Conservation (phyloP, 92 coral and sea anemone genomes). For the Siderastrea siderea region DNA sequence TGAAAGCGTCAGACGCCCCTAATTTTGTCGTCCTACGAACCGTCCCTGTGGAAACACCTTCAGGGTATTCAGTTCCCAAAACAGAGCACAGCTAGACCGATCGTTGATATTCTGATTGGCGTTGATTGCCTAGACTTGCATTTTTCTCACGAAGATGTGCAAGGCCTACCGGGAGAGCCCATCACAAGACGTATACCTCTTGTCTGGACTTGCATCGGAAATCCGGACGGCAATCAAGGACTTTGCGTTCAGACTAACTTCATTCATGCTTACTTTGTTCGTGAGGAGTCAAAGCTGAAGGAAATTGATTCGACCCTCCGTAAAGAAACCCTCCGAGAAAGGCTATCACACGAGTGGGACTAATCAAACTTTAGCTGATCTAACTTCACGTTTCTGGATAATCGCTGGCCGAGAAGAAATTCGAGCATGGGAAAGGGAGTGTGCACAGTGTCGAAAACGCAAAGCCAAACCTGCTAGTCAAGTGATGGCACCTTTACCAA, state of each 20-base stretch:
- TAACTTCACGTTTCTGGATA: too few relatives aligned
- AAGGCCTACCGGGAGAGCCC: constrained; percentile 63
- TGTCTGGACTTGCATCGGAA: constrained; percentile 79
- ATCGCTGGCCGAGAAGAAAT: too few relatives aligned
- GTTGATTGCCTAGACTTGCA: constrained; percentile 63
- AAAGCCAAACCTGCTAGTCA: too few relatives aligned
- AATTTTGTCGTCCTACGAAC: constrained; percentile 37
- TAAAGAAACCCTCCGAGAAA: too few relatives aligned
- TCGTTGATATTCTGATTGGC: constrained; percentile 72
- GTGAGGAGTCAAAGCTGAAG: constrained; percentile 5
- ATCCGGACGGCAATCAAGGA: background rate
- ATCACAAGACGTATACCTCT: constrained; percentile 65
- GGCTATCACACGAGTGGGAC: too few relatives aligned
- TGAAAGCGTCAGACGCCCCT: too few relatives aligned
- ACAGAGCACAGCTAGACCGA: constrained; percentile 36
- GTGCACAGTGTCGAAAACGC: too few relatives aligned
- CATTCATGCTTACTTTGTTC: constrained; percentile 32
- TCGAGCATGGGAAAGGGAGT: too few relatives aligned
- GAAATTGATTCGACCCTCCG: constrained; percentile 7
- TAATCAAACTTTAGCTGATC: too few relatives aligned
- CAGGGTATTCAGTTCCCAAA: constrained; percentile 51
- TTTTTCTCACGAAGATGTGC: constrained; percentile 53
- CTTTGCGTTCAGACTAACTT: constrained; percentile 34
- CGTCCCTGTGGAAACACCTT: constrained; percentile 55
- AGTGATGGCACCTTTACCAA: too few relatives aligned